These are phyloP conservation scores for Aspidapion aeneum DNA, from an alignment of 2,888 invertebrate genomes.

Conservation along the genomic window DNA sequence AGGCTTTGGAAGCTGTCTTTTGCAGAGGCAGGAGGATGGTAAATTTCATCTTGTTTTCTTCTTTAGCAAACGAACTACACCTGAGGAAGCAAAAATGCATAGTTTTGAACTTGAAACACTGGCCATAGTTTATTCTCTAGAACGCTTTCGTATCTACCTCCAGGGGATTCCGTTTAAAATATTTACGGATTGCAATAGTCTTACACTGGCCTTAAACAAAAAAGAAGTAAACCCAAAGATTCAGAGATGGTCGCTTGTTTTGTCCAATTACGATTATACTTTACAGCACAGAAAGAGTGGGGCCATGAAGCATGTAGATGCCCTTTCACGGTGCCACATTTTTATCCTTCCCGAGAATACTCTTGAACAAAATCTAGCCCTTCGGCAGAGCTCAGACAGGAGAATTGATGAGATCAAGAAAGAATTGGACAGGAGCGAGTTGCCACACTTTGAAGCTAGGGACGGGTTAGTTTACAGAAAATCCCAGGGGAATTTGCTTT, in stretches of 20 bases:
- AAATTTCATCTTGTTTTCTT: background rate
- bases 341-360: background rate
- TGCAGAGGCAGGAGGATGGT: background rate
- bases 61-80: background rate
- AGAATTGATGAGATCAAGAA: too few relatives aligned
- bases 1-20: background rate
- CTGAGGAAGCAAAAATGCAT: too few relatives aligned
- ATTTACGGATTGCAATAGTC: background rate
- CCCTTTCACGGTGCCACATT: background rate
- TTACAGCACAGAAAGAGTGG: background rate
- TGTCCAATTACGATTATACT: background rate
- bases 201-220: too few relatives aligned
- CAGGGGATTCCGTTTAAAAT: background rate
- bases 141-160: background rate
- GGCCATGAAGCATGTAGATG: background rate
- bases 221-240: background rate
- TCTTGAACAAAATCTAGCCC: background rate
- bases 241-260: background rate
- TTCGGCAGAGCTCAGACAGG: background rate
- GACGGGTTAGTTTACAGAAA: too few relatives aligned
- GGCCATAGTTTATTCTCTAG: too few relatives aligned
- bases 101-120: too few relatives aligned
- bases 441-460: too few relatives aligned
- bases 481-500: too few relatives aligned
- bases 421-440: too few relatives aligned